Evolutionary conservation across 2,797 vertebrate species (phyloP), one percentile per base, ranked within the genome.

Genomic region (Chelmon rostratus): DNA sequence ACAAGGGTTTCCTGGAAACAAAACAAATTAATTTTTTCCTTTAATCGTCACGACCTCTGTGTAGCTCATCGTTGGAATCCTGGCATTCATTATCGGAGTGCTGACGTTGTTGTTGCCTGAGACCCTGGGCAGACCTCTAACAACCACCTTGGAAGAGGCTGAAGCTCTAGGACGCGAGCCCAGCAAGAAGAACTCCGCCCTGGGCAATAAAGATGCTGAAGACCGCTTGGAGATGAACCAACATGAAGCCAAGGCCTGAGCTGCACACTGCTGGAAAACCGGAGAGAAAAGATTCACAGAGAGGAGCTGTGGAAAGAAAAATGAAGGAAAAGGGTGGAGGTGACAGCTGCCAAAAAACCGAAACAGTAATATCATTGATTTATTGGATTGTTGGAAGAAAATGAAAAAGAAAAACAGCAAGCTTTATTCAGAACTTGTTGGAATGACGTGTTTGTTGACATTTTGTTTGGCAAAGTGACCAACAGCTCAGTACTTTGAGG

Each of bases 41-140:
- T 38, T 21, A 8, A 64, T 63, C 3, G 42, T 57, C 23, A 0
- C 19, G 1, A 46, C 33, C 6, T 8, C 21, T 38, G 1, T 81
- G 38, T 58, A 96, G 95, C 83, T 96, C 18, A 96, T 97, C 25
- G 96, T 98, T 78, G 97, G 97, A 82, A 94, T 96, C 84, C 93
- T 98, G 93, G 95, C 97, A 18, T 96, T 98, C 54, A 62, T 97
- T 68, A 95, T 97, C 40, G 97, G 97, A 76, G 54, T 97, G 68
- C 89, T 98, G 88, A 96, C 97, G 0, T 38, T 97, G 83, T 81
- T 95, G 85, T 95, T 98, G 79, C 98, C 97, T 0, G 98, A 99
- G 94, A 99, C 97, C 13, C 92, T 97, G 16, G 96, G 97, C 72
- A 94, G 91, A 84, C 97, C 96, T 23, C 83, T 99, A 77, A 94